Conservation (phyloP, 1,140 invertebrate genomes). For the Aphis craccivora region DNA sequence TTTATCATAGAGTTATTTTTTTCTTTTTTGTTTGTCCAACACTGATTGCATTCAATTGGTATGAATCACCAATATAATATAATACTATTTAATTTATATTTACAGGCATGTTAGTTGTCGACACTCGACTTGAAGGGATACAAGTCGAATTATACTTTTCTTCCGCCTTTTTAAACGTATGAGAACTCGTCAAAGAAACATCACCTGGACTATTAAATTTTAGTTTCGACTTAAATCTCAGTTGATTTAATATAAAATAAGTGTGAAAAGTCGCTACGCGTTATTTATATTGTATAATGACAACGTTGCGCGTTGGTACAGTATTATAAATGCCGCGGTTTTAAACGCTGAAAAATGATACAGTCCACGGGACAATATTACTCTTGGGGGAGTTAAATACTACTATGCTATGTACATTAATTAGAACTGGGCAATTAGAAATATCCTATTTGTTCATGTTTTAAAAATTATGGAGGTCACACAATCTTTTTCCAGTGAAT, state of each 20-base stretch:
- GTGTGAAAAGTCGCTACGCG: conserved; percentile 23
- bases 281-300: conserved; percentile 27
- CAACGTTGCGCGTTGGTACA: background rate
- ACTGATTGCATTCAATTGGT: background rate
- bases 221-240: background rate
- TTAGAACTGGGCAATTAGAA: conserved; percentile 40
- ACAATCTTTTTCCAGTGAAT: background rate
- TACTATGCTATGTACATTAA: conserved; percentile 19
- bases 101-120: background rate
- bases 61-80: background rate
- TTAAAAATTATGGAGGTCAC: background rate
- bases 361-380: conserved; percentile 30
- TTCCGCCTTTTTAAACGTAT: background rate
- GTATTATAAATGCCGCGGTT: conserved; percentile 41
- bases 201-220: background rate
- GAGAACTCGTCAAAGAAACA: background rate
- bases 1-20: background rate
- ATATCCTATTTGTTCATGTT: conserved; percentile 22
- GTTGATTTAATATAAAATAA: background rate
- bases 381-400: conserved; percentile 44
- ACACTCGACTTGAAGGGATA: background rate
- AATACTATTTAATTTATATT: background rate
- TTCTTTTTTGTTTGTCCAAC: background rate
- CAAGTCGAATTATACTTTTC: background rate
- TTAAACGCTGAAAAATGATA: conserved; percentile 49